These are phyloP conservation scores for Dasysyrphus albostriatus DNA, from an alignment of 2,888 invertebrate species.

Conservation along the genomic window DNA sequence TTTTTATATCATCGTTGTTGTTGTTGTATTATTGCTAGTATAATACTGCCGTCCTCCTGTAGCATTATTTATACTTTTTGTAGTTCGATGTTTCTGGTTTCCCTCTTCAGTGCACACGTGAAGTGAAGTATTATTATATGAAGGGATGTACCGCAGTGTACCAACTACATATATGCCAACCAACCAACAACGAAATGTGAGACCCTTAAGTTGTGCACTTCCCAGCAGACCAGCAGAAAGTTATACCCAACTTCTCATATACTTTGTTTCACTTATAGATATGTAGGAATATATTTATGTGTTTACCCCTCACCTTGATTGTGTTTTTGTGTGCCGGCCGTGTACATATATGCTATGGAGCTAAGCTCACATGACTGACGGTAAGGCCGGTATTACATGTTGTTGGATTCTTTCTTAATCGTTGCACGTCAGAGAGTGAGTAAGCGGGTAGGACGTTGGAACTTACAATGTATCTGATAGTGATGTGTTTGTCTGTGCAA, in stretches of 20 bases:
- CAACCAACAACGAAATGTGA: slow-evolving; percentile 64
- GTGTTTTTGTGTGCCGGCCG: neutral
- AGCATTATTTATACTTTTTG: slow-evolving; percentile 59
- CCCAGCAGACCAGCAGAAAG: slow-evolving; percentile 60
- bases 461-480: neutral
- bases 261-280: neutral
- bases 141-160: slow-evolving; percentile 55
- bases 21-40: slow-evolving; percentile 34
- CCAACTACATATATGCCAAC: neutral
- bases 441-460: neutral
- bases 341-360: neutral
- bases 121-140: neutral
- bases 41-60: slow-evolving; percentile 36
- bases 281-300: neutral
- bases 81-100: slow-evolving; percentile 54
- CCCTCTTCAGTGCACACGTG: slow-evolving; percentile 55
- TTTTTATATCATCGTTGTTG: neutral
- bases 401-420: slow-evolving; percentile 63
- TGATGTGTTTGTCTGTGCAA: neutral
- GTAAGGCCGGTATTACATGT: slow-evolving; percentile 46
- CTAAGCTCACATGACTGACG: slow-evolving; percentile 41
- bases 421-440: slow-evolving; percentile 44
- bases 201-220: slow-evolving; percentile 59
- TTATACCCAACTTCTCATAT: slow-evolving; percentile 15
- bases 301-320: slow-evolving; percentile 23